A percentile compares a stretch with the other conserved stretches of the same genome.
Evolutionary conservation across 2,113 vertebrate species (phyloP).

Genomic region (Colinus virginianus): DNA sequence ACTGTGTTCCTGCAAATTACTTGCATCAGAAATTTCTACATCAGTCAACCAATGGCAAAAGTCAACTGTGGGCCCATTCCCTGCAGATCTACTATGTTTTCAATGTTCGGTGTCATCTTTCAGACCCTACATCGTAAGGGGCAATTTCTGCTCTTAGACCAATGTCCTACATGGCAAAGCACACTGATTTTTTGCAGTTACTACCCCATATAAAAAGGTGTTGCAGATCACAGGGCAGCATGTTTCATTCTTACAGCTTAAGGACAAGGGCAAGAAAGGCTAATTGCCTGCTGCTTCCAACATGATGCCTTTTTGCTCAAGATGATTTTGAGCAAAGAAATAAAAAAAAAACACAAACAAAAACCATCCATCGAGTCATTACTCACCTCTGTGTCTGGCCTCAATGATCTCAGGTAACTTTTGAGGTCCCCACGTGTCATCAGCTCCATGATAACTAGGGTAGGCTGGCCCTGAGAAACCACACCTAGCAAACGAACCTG

Average conservation of each 20-base stretch:
- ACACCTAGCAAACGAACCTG: constrained; percentile 96
- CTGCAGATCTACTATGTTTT: neutral
- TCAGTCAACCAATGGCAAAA: neutral
- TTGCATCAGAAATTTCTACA: neutral
- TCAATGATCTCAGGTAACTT: constrained; percentile 93
- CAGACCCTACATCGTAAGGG: neutral
- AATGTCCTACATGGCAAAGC: neutral
- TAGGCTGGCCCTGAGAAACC: constrained; percentile 98
- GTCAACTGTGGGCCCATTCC: neutral
- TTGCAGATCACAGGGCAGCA: neutral
- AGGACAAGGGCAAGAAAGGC: constrained; percentile 42
- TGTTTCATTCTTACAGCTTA: constrained; percentile 14
- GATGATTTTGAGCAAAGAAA: constrained; percentile 13
- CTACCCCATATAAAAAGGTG: neutral
- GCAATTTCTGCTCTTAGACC: neutral
- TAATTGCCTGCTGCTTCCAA: constrained; percentile 41
- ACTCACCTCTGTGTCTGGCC: constrained; percentile 89
- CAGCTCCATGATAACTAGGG: constrained; percentile 98
- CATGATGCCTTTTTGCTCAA: neutral
- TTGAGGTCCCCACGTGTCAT: constrained; percentile 99
- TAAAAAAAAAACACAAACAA: neutral
- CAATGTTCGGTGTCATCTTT: neutral
- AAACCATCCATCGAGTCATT: neutral
- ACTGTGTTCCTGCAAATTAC: neutral
- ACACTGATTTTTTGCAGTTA: neutral